These are phyloP conservation scores for Brachionus manjavacas DNA, from an alignment of 1,140 invertebrate species.

Conservation along the genomic window DNA sequence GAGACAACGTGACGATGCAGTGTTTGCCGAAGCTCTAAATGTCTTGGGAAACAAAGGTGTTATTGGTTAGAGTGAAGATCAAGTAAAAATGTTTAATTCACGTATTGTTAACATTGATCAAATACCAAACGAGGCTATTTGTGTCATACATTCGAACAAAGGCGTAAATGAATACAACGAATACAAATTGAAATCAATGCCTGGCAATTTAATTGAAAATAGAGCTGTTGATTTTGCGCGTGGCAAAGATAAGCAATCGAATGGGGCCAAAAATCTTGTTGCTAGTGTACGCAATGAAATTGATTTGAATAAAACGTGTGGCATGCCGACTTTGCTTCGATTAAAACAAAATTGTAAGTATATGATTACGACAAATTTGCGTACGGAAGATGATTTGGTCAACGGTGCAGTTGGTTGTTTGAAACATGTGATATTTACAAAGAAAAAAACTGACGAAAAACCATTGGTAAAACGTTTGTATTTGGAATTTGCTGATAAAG, in stretches of 20 bases:
- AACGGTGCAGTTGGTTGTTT: neutral
- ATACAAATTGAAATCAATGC: neutral
- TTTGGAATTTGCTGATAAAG: neutral
- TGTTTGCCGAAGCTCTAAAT: constrained; percentile 10
- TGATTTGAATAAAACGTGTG: neutral
- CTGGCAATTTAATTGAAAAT: neutral
- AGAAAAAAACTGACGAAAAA: neutral
- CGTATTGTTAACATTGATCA: neutral
- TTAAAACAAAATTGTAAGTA: neutral
- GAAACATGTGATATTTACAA: neutral
- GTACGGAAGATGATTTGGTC: neutral
- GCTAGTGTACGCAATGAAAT: neutral
- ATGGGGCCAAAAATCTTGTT: neutral
- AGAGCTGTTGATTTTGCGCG: neutral
- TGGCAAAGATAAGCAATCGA: neutral
- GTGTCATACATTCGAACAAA: neutral
- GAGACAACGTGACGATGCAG: neutral
- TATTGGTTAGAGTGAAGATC: neutral
- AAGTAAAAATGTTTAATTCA: constrained; percentile 22
- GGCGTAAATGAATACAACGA: neutral
- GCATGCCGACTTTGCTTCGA: neutral
- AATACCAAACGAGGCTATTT: neutral
- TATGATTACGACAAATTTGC: neutral
- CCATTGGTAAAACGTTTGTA: neutral
- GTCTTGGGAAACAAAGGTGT: neutral